A percentile compares a stretch with the other conserved stretches of the same genome.
These are phyloP conservation scores for Anneissia japonica DNA, from an alignment of 35 echinoderm and acorn worm species.

Conservation along the genomic window DNA sequence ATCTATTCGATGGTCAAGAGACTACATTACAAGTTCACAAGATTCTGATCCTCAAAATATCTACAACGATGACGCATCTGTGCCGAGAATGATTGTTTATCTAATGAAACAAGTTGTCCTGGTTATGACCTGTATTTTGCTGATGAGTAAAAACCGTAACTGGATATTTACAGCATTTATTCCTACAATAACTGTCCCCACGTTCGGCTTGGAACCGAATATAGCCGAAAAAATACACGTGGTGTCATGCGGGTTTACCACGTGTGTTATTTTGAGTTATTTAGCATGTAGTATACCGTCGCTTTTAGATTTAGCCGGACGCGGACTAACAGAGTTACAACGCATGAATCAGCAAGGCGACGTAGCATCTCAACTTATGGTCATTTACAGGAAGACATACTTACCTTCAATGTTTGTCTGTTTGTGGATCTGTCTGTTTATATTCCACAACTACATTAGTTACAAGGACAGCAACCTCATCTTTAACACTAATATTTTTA, in stretches of 20 bases:
- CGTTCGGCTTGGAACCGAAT: constrained; percentile 15
- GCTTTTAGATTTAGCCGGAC: constrained; percentile 41
- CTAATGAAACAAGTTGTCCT: constrained; percentile 41
- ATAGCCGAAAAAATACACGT: constrained; percentile 31
- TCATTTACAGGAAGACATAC: constrained; percentile 76
- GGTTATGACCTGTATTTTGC: constrained; percentile 35
- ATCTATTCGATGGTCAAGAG: constrained; percentile 59
- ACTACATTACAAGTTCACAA: constrained; percentile 40
- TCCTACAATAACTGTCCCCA: constrained; percentile 31
- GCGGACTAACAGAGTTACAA: constrained; percentile 54
- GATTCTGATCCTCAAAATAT: too few relatives aligned
- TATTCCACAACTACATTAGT: constrained; percentile 71
- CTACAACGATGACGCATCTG: too few relatives aligned
- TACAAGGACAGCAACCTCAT: constrained; percentile 18
- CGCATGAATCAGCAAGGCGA: constrained; percentile 71
- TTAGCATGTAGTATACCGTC: constrained; percentile 52
- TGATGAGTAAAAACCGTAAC: constrained; percentile 48
- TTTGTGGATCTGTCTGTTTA: constrained; percentile 62
- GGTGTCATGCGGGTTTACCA: constrained; percentile 39
- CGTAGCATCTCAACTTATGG: constrained; percentile 61
- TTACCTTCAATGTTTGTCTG: constrained; percentile 59
- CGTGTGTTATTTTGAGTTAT: constrained; percentile 36
- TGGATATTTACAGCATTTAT: constrained; percentile 67
- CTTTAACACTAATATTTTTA: constrained; percentile 45
- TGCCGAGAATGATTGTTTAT: constrained; percentile 37